Evolutionary conservation across 2,797 vertebrate genomes (phyloP), one percentile per base, ranked within the genome.

Genomic region (Argyrosomus regius): DNA sequence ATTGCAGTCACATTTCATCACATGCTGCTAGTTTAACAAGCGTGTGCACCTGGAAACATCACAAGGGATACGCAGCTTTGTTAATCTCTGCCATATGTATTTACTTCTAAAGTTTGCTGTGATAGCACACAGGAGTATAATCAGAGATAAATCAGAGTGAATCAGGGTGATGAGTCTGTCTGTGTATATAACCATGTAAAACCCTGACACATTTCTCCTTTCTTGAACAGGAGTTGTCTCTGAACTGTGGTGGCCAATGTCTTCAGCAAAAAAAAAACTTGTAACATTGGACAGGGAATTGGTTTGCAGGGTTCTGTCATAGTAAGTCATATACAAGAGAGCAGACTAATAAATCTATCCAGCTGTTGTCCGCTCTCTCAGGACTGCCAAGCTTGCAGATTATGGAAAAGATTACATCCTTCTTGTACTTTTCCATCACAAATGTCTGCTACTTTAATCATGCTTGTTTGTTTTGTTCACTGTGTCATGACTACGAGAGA

Each of bases 81-180:
- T 57, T 78, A 60, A 80, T 80, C 45, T 74, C 70, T 70, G 28
- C 72, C 84, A 65, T 53, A 61, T 79, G 70, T 77, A 57, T 86
- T 71, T 31, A 70, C 17, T 75, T 78, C 68, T 35, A 54, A 61
- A 83, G 46, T 78, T 50, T 45, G 49, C 64, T 56, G 62, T 14
- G 49, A 64, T 20, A 56, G 39, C 75, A 72, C 67, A 67, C 39
- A 46, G 69, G 78, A 49, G 26, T 56, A 45, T 63, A 39, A 39
- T 39, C 8, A 35, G 35, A 35, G 56, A 78, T n/a, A 46, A 68
- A 69, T 62, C 58, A 45, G 18, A 57, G 53, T 12, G 49, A 67
- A 31, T 65, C 61, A 48, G 16, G n/a, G 26, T 14, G 58, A 39
- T 39, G 9, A 59, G 41, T 65, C 50, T 28, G 14, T 60, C 35